Evolutionary conservation across 2,888 invertebrate species (phyloP), one percentile per base, ranked within the genome.

Genomic region (Uloborus plumipes): DNA sequence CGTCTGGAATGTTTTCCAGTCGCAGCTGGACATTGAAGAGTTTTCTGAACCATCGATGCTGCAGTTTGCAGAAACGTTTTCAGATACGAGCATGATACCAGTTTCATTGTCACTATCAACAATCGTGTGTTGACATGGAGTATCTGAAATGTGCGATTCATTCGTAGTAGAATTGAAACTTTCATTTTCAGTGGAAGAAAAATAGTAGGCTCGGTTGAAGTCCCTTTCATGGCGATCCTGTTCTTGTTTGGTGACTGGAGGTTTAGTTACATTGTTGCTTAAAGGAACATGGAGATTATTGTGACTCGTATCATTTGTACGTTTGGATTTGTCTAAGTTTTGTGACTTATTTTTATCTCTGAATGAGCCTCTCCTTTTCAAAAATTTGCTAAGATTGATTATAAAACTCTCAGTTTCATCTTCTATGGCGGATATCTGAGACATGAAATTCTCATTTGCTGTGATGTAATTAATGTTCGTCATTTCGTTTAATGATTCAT

Each of bases 1-100:
- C n/a, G 81, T 69, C 22, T 70, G 47, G 47, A 22, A 78, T n/a
- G 72, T 50, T 65, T 70, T 78, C 84, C 84, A 84, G 20, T 73
- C 77, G 73, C 53, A 58, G n/a, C 61, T 61, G 49, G 50, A 61
- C 47, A 49, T n/a, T 51, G n/a, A 26, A 49, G 66, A 59, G 49
- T 39, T 22, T 15, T 49, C 31, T 51, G 31, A 31, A 14, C 59
- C n/a, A 9, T 15, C 14, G 18, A n/a, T 9, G 15, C 15, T 55
- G n/a, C 6, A 55, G 15, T 18, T 20, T 53, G 15, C 53, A 51
- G 71, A 61, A 26, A 15, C n/a, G 26, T 78, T 74, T 39, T 39
- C 39, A 39, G 39, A 4, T 20, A 78, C 39, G 0, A 78, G 39
- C 0, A 55, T 51, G 39, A 84, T 70, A n/a, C 70, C 73, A 67